Conservation (phyloP, 37 sponge, comb jelly and placozoan species). For the Spongilla lacustris region DNA sequence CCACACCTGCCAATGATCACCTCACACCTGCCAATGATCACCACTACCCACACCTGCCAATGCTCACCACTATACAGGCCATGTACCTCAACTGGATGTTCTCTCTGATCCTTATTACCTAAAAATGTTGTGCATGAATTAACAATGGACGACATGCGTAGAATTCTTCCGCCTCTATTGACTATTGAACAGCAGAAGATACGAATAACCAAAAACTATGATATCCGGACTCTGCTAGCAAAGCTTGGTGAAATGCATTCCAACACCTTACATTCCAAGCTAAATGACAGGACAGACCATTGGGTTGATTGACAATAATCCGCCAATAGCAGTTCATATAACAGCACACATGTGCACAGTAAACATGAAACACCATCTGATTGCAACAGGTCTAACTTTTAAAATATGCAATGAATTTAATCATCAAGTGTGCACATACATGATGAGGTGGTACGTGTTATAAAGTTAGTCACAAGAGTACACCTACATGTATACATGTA, state of each 20-base stretch:
- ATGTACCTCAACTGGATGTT: background rate
- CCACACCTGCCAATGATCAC: background rate
- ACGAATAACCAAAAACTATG: background rate
- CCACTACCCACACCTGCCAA: background rate
- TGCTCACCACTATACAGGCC: background rate
- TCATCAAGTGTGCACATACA: too few species aligned
- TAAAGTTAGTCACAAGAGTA: too few species aligned
- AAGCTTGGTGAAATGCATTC: background rate
- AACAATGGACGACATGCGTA: background rate
- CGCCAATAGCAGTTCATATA: background rate
- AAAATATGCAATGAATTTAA: too few species aligned
- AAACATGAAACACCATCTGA: background rate
- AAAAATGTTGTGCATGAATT: background rate
- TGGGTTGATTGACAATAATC: background rate
- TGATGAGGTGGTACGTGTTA: too few species aligned
- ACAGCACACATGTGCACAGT: background rate
- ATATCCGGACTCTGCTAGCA: background rate
- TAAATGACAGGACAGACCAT: background rate
- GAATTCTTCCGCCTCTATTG: background rate
- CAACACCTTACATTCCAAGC: background rate
- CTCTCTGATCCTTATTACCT: background rate
- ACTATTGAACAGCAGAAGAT: background rate
- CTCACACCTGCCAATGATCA: too few species aligned
- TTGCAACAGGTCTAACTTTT: background rate
- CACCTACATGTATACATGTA: too few species aligned